These are phyloP conservation scores for Drepanosiphum platanoidis DNA, from an alignment of 2,888 invertebrate species.

Conservation along the genomic window DNA sequence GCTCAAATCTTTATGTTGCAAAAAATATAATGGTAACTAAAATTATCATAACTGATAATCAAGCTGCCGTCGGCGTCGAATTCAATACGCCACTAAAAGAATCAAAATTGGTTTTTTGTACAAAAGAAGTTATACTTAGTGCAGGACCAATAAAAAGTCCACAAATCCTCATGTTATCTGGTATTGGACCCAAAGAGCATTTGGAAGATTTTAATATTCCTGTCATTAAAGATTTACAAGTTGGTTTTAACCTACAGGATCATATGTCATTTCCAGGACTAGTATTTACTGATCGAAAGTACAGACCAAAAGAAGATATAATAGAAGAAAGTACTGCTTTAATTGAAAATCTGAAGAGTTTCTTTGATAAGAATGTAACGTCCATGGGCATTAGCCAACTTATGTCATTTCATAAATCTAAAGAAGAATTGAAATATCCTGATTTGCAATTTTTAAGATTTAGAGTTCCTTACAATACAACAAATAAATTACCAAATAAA, in stretches of 20 bases:
- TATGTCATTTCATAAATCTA: slow-evolving; percentile 35
- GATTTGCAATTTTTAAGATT: slow-evolving; percentile 33
- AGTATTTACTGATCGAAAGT: slow-evolving; percentile 64
- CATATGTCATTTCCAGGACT: slow-evolving; percentile 68
- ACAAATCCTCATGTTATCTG: slow-evolving; percentile 75
- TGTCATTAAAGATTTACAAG: slow-evolving; percentile 68
- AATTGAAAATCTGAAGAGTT: background rate
- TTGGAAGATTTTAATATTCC: slow-evolving; percentile 69
- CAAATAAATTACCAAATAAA: slow-evolving; percentile 57
- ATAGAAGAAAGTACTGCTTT: background rate
- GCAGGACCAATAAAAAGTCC: slow-evolving; percentile 76
- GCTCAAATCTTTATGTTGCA: slow-evolving; percentile 80
- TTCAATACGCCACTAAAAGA: slow-evolving; percentile 72
- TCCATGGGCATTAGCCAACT: background rate
- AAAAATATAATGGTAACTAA: slow-evolving; percentile 76
- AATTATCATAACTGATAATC: slow-evolving; percentile 72
- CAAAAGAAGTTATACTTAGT: slow-evolving; percentile 73
- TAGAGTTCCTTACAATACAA: slow-evolving; percentile 18
- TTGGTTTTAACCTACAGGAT: slow-evolving; percentile 72
- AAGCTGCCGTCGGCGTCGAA: slow-evolving; percentile 75
- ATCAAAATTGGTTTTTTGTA: slow-evolving; percentile 68
- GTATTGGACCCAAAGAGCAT: slow-evolving; percentile 71
- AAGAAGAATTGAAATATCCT: background rate
- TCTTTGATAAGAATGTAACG: background rate
- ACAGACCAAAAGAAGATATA: slow-evolving; percentile 11